A percentile compares a stretch with the other conserved stretches of the same genome.
phyloP scores from a whole-genome alignment of 2,888 invertebrate species.

The Salticus scenicus region DNA sequence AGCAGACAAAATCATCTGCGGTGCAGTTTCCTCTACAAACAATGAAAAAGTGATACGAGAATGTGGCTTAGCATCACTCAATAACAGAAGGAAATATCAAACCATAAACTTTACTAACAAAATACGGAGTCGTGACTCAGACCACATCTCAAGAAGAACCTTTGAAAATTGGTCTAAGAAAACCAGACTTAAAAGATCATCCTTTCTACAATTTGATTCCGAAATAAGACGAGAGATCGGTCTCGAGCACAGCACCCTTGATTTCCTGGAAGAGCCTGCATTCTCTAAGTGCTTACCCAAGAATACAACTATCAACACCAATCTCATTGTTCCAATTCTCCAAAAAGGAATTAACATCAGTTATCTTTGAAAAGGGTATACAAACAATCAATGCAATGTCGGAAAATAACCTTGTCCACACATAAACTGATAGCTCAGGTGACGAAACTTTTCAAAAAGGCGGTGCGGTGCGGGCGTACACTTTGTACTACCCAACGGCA shows the following conservation, averaged over 20 bases:
- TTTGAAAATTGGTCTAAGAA: constrained; percentile 8
- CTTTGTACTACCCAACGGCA: neutral
- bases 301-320: too few relatives aligned
- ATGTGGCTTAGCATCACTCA: neutral
- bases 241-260: neutral
- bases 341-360: constrained; percentile 15
- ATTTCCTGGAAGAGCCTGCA: neutral
- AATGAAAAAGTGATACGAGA: constrained; percentile 16
- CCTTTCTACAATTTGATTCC: neutral
- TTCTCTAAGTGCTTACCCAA: neutral
- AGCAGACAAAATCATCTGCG: constrained; percentile 8
- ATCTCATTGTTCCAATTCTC: too few relatives aligned
- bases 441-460: constrained; percentile 13
- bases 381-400: neutral
- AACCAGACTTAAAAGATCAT: constrained; percentile 16
- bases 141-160: neutral
- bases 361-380: constrained; percentile 4
- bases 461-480: neutral
- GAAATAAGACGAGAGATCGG: constrained; percentile 8
- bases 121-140: neutral
- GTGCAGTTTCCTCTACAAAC: constrained; percentile 6
- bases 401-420: neutral
- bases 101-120: constrained; percentile 7
- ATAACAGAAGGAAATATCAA: constrained; percentile 4
- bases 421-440: constrained; percentile 15